Base-by-base conservation (phyloP, 2,888 invertebrate genomes). In the Latrodectus hesperus region DNA sequence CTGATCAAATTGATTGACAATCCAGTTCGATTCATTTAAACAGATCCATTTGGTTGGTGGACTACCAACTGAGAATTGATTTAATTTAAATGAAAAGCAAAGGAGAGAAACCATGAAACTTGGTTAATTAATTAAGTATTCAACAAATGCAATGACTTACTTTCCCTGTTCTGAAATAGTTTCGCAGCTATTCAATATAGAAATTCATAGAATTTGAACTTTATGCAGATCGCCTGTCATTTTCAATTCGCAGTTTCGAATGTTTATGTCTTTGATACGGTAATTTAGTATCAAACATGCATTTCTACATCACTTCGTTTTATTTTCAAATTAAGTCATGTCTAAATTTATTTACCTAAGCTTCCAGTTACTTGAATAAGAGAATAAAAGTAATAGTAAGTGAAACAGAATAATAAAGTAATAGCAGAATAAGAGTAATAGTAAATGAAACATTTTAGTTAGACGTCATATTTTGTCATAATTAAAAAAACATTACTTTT, bases 71-170 rank as follows among this genome's bases (percentile, higher is more conserved):
- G 38, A 38, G 38, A 1, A 38, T 38, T 38, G 38, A 38, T 38
- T 38, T 38, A 38, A 38, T 6, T 38, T 38, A 38, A 38, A 38
- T 38, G 38, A 38, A 38, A 60, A 60, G 12, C 60, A 60, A 60
- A 60, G n/a, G 60, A 60, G 60, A 60, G 60, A 60, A n/a, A 11
- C 60, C n/a, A 10, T 9, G 60, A 11, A n/a, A n/a, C 38, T 12
- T 60, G 60, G 14, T 60, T 16, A 60, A 60, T 60, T 60, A 60
- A 60, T 60, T 60, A 60, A n/a, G 60, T n/a, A 60, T 60, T 60
- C 60, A 60, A 16, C n/a, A 16, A 60, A 60, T 60, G n/a, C 60
- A 10, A 6, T 60, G 60, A 60, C 60, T 60, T 60, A 60, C n/a
- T 60, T 12, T 4, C 14, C n/a, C 14, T 60, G 60, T n/a, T 60